These are phyloP conservation scores for Chelonoidis abingdonii DNA, from an alignment of 2,113 vertebrate species.

Conservation along the genomic window DNA sequence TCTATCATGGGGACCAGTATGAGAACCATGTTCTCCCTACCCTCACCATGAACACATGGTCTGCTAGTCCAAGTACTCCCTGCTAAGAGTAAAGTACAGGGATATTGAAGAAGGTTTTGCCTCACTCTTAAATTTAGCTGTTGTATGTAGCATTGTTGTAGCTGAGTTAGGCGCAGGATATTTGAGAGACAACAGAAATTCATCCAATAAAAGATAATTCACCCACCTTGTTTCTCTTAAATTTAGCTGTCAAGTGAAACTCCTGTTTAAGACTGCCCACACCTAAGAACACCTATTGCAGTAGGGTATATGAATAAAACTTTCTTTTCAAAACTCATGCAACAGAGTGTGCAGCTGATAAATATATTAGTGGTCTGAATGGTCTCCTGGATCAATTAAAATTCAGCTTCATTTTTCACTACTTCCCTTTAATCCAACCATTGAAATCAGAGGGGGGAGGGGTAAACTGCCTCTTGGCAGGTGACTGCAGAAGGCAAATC, in stretches of 20 bases:
- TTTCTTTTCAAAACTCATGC: background rate
- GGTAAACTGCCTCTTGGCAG: background rate
- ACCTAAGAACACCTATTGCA: background rate
- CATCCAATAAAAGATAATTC: background rate
- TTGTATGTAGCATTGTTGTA: background rate
- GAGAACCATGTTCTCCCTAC: background rate
- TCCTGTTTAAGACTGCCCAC: background rate
- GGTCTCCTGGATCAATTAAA: rapidly evolving
- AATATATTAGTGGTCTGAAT: rapidly evolving
- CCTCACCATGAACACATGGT: background rate
- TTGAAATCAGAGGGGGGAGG: background rate
- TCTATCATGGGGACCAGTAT: background rate
- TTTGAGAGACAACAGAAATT: background rate
- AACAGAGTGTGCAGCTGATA: background rate
- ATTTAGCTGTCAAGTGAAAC: background rate
- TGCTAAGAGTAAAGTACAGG: background rate
- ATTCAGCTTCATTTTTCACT: background rate
- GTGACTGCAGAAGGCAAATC: conserved; percentile 3
- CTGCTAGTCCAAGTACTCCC: background rate
- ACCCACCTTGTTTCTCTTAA: background rate
- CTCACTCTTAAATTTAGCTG: rapidly evolving
- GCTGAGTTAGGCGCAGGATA: background rate
- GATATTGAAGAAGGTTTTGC: background rate
- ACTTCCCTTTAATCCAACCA: background rate
- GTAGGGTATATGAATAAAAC: background rate